phyloP scores from a whole-genome alignment of 1,140 invertebrate genomes.

The Aplysia californica region DNA sequence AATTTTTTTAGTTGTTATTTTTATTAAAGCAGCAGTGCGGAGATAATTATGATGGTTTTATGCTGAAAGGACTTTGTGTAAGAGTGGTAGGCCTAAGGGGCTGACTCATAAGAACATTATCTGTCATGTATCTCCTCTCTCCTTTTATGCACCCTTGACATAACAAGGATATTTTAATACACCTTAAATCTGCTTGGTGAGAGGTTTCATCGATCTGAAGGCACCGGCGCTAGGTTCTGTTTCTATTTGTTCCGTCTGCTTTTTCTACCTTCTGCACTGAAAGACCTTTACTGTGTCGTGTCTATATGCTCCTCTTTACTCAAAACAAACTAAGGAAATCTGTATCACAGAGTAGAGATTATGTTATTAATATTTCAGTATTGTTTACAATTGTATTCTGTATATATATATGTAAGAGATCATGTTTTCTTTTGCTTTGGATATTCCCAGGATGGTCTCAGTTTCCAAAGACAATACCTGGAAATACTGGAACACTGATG shows the following conservation, averaged over 20 bases:
- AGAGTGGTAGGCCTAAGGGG: no score
- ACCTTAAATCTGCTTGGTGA: not conserved
- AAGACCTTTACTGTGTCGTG: not conserved
- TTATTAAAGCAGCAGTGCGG: no score
- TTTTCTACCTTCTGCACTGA: not conserved
- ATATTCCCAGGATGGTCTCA: conserved; percentile 76
- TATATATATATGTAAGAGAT: no score
- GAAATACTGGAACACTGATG: conserved; percentile 85
- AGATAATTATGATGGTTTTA: no score
- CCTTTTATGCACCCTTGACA: not conserved
- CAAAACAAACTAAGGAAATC: not conserved
- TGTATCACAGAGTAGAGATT: not conserved
- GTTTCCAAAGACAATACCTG: conserved; percentile 90
- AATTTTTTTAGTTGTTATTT: not conserved
- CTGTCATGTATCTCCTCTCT: not conserved
- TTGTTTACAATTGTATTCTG: no score
- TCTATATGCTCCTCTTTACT: not conserved
- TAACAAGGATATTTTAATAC: not conserved
- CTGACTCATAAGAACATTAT: no score
- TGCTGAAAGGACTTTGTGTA: no score
- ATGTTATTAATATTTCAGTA: no score
- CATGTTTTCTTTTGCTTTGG: conserved; percentile 1
- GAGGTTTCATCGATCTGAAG: no score
- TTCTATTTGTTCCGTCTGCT: no score
- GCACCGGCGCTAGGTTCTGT: no score